Evolutionary conservation across 2,797 vertebrate genomes (phyloP).

Genomic region (Zenarchopterus dispar): DNA sequence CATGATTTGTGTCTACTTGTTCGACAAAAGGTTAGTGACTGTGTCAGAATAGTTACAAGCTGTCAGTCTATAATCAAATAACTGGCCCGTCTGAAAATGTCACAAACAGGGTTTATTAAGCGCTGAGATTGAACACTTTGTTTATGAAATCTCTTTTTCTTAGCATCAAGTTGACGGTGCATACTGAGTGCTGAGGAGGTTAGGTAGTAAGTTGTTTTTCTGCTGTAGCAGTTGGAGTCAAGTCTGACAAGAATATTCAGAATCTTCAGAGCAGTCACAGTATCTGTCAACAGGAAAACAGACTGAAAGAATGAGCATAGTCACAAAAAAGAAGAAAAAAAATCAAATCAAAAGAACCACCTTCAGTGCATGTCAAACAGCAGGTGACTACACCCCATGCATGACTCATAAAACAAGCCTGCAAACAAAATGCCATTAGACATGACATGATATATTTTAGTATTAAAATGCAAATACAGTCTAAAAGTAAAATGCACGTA

Average conservation of each 20-base stretch:
- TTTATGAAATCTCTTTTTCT: constrained; percentile 9
- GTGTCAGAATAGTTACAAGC: constrained; percentile 57
- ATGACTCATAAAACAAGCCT: constrained; percentile 30
- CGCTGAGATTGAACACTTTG: constrained; percentile 38
- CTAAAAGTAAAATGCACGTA: background rate
- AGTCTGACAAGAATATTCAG: constrained; percentile 29
- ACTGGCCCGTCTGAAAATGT: constrained; percentile 56
- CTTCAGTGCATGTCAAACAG: constrained; percentile 25
- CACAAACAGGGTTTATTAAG: constrained; percentile 54
- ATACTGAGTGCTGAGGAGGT: background rate
- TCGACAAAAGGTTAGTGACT: constrained; percentile 70
- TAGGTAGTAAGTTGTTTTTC: constrained; percentile 9
- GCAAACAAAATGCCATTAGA: constrained; percentile 3
- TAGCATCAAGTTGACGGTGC: constrained; percentile 11
- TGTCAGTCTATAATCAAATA: constrained; percentile 60
- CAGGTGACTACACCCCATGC: constrained; percentile 25
- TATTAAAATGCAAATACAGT: constrained; percentile 2
- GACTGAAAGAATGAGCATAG: constrained; percentile 14
- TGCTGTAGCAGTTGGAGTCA: constrained; percentile 11
- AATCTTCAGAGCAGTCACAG: constrained; percentile 12
- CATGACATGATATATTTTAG: constrained; percentile 14
- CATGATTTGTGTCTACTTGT: constrained; percentile 69
- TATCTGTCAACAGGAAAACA: constrained; percentile 18
- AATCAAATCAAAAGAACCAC: constrained; percentile 10
- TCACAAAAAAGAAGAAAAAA: constrained; percentile 16